Percentiles rank a stretch among this genome's conserved stretches.
These are phyloP conservation scores for Theristicus caerulescens DNA, from an alignment of 2,113 vertebrate genomes.

Conservation along the genomic window DNA sequence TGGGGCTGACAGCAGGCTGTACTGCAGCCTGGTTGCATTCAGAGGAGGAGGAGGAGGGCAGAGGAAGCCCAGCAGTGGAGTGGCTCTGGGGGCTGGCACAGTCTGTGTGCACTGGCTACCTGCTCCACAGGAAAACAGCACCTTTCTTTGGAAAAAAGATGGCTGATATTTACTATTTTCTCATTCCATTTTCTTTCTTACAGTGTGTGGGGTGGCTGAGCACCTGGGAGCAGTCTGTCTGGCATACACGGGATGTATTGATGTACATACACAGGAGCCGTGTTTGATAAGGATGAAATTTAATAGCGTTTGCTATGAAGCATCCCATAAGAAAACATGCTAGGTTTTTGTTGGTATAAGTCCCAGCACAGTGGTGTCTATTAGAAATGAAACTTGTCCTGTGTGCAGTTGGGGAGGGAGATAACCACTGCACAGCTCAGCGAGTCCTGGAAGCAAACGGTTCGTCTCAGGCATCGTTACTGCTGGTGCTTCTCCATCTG, in stretches of 20 bases:
- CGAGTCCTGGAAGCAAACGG: not conserved
- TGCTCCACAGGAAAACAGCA: not conserved
- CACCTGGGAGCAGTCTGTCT: not conserved
- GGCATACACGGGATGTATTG: too few relatives aligned
- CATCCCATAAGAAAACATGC: not conserved
- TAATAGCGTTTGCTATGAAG: not conserved
- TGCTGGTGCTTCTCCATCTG: not conserved
- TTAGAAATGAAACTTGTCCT: not conserved
- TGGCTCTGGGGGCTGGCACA: not conserved
- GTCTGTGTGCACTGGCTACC: not conserved
- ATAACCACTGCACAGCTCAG: rapidly evolving
- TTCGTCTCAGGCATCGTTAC: too few relatives aligned
- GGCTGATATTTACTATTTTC: not conserved
- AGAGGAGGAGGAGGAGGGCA: not conserved
- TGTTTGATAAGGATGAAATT: not conserved
- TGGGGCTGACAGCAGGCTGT: not conserved
- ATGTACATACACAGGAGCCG: too few relatives aligned
- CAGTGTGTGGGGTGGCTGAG: not conserved
- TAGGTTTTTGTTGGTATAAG: not conserved
- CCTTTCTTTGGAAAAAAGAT: not conserved
- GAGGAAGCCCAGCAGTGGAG: not conserved
- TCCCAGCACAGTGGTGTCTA: not conserved
- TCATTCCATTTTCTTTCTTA: too few relatives aligned
- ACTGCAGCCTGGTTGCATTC: rapidly evolving
- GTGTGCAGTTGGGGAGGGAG: not conserved